Evolutionary conservation across 2,797 vertebrate genomes (phyloP), one percentile per base, ranked within the genome.

Genomic region (Cichlasoma orientale): DNA sequence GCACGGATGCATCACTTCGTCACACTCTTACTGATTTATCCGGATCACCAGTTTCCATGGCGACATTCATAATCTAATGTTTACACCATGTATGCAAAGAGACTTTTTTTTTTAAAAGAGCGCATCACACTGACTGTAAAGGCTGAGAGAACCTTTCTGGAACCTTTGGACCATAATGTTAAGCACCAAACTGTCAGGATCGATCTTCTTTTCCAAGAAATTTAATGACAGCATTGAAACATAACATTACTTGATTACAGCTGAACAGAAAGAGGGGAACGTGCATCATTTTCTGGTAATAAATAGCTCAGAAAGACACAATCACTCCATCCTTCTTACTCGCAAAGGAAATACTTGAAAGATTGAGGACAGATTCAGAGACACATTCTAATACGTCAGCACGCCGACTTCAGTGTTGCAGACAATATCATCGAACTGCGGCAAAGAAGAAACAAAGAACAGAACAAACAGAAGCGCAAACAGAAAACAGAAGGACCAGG

Each of bases 381-480:
- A 78, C 69, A 56, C 41, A 29, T 79, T 82, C 21, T 77, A 47
- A 31, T 44, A 71, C 5, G 31, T 82, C 73, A 76, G 80, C 38
- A 69, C 41, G 29, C 14, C 16, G 80, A 87, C 72, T 89, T 78
- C 88, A 87, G 88, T 69, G 78, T 52, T 79, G 50, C 54, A 52
- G 70, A 80, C 68, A 29, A 79, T 25, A 70, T 72, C 14, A 50
- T 57, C 54, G 41, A 19, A 70, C 56, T 12, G n/a, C 2, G 2
- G 54, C 2, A 4, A 16, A 53, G 10, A 74, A 44, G 55, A 68
- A 11, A 54, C 4, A 23, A 56, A 9, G 44, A 63, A 73, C 12
- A 72, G 31, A 74, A 27, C 36, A 82, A 72, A 81, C 36, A 59
- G 50, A 38, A 50, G 68, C 8, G n/a, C 56, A 74, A 73, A 72